Conservation (phyloP, 2,888 invertebrate genomes). For the Shargacucullia verbasci region DNA sequence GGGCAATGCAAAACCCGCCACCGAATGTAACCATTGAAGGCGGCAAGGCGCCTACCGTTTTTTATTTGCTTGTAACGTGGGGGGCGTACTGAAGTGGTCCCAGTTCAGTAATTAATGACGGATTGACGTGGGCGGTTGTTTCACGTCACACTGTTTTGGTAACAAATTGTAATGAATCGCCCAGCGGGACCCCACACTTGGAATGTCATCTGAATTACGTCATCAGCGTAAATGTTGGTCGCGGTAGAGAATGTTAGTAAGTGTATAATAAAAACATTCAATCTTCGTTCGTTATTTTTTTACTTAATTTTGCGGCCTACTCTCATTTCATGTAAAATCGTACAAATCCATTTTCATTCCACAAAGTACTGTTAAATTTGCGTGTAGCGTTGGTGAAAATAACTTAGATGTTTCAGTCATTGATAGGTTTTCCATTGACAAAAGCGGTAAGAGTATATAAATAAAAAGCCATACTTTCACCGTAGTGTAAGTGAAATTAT, state of each 20-base stretch:
- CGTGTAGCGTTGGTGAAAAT: conserved; percentile 11
- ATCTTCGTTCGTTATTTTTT: no score
- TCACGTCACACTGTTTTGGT: conserved; percentile 84
- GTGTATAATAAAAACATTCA: no score
- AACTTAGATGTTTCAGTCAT: conserved; percentile 16
- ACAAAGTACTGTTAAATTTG: background rate
- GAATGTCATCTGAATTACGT: conserved; percentile 78
- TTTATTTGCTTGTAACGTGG: conserved; percentile 70
- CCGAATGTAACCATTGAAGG: conserved; percentile 56
- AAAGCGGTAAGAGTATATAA: conserved; percentile 2
- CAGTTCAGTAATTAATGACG: conserved; percentile 81
- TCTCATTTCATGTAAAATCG: background rate
- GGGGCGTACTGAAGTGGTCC: conserved; percentile 82
- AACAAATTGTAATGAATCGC: conserved; percentile 84
- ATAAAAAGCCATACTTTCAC: conserved; percentile 36
- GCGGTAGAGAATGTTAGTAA: background rate
- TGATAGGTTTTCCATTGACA: conserved; percentile 13
- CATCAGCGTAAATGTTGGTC: conserved; percentile 57
- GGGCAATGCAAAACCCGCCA: conserved; percentile 77
- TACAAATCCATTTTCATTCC: no score
- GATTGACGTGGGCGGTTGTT: conserved; percentile 80
- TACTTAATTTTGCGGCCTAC: background rate
- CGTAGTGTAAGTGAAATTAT: conserved; percentile 20
- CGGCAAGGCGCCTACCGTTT: conserved; percentile 79
- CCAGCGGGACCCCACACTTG: conserved; percentile 82